Evolutionary conservation across 2,113 vertebrate genomes (phyloP).

Genomic region (Sinocyclocheilus maitianheensis): DNA sequence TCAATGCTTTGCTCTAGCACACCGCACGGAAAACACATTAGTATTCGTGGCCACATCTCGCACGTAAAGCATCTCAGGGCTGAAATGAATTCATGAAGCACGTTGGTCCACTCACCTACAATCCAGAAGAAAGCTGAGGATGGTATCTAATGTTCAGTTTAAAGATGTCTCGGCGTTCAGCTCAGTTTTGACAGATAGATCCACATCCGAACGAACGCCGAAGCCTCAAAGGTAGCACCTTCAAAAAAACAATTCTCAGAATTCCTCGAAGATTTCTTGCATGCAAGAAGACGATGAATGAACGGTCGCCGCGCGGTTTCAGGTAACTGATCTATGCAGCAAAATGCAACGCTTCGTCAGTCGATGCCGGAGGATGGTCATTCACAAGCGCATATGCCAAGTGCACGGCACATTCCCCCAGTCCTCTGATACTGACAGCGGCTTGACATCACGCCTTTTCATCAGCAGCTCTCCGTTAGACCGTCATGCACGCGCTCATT

Average conservation of each 20-base stretch:
- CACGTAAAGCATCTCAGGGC: slow-evolving; percentile 23
- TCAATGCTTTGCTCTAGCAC: neutral
- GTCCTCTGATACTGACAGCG: slow-evolving; percentile 48
- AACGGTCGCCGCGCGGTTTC: slow-evolving; percentile 16
- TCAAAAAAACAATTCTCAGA: slow-evolving; percentile 28
- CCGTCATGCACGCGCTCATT: slow-evolving; percentile 60
- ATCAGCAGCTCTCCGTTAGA: slow-evolving; percentile 37
- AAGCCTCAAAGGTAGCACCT: neutral
- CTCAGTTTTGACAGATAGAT: slow-evolving; percentile 48
- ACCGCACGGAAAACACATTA: slow-evolving; percentile 29
- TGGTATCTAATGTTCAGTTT: neutral
- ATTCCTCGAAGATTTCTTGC: slow-evolving; percentile 49
- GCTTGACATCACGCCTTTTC: slow-evolving; percentile 52
- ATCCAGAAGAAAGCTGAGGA: neutral
- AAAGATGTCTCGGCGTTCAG: slow-evolving; percentile 26
- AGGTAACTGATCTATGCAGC: slow-evolving; percentile 33
- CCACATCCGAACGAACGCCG: slow-evolving; percentile 48
- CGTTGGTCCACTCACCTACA: slow-evolving; percentile 54
- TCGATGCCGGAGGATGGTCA: slow-evolving; percentile 42
- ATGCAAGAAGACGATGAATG: slow-evolving; percentile 67
- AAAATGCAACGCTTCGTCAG: slow-evolving; percentile 29
- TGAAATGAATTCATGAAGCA: slow-evolving; percentile 15
- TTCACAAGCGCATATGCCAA: slow-evolving; percentile 53
- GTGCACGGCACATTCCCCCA: slow-evolving; percentile 65
- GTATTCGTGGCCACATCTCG: slow-evolving; percentile 44